Percentiles rank a stretch among this genome's conserved stretches.
These are phyloP conservation scores for Tenthredo distinguenda DNA, from an alignment of 2,888 invertebrate species.

Conservation along the genomic window DNA sequence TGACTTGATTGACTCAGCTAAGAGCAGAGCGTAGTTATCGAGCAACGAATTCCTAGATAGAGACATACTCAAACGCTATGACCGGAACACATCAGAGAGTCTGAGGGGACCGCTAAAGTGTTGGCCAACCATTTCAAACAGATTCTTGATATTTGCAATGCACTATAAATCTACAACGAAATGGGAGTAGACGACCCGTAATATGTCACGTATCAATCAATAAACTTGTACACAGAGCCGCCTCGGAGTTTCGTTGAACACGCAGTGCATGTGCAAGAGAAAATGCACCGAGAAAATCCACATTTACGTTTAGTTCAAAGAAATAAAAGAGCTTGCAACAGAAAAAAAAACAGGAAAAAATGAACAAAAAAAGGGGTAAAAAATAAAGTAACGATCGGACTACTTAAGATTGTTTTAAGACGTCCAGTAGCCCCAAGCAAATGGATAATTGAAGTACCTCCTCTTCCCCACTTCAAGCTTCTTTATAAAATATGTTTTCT, in stretches of 20 bases:
- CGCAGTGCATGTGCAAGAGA: neutral
- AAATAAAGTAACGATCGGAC: constrained; percentile 36
- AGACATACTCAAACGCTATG: constrained; percentile 6
- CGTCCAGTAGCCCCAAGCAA: constrained; percentile 19
- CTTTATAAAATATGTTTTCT: constrained; percentile 28
- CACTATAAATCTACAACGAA: constrained; percentile 16
- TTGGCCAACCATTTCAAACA: constrained; percentile 12
- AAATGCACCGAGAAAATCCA: neutral
- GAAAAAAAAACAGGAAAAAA: neutral
- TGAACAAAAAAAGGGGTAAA: neutral
- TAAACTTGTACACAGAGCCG: neutral
- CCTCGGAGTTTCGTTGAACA: neutral
- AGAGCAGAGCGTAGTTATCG: constrained; percentile 34
- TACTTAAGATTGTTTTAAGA: constrained; percentile 36
- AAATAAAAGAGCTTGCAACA: constrained; percentile 9
- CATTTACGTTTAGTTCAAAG: neutral
- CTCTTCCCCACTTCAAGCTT: constrained; percentile 3
- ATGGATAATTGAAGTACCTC: constrained; percentile 42
- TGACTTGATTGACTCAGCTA: constrained; percentile 37
- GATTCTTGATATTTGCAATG: constrained; percentile 44
- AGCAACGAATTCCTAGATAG: constrained; percentile 17
- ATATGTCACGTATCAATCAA: constrained; percentile 8
- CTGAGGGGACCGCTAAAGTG: neutral
- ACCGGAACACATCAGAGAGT: neutral
- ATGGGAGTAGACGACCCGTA: neutral